Evolutionary conservation across 1,140 invertebrate species (phyloP).

Genomic region (Galleria mellonella): DNA sequence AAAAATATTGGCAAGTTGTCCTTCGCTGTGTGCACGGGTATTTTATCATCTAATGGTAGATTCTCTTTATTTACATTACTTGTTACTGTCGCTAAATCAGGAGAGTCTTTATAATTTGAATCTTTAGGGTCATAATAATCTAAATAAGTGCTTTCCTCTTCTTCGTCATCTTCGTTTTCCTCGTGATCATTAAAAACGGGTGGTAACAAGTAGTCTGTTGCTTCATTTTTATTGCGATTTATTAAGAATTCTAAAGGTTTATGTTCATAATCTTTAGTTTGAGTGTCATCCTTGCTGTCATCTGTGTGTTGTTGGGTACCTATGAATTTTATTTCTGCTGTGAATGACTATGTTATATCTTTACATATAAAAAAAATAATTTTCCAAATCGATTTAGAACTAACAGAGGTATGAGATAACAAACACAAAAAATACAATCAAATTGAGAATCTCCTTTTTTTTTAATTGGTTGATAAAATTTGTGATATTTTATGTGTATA

Average conservation of each 20-base stretch:
- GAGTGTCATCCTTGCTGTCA: constrained; percentile 24
- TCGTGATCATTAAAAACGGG: constrained; percentile 44
- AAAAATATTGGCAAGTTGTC: constrained; percentile 85
- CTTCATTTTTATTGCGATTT: constrained; percentile 31
- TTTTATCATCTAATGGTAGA: constrained; percentile 59
- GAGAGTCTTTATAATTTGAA: constrained; percentile 59
- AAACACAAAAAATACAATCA: no score
- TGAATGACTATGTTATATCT: no score
- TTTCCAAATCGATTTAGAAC: no score
- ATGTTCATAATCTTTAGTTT: constrained; percentile 29
- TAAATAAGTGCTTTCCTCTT: constrained; percentile 43
- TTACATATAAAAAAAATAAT: no score
- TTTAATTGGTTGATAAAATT: neutral
- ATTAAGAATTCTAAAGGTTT: constrained; percentile 39
- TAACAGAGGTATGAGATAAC: no score
- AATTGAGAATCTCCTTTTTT: neutral
- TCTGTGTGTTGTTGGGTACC: constrained; percentile 27
- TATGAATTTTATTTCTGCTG: constrained; percentile 30
- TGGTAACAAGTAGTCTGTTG: constrained; percentile 57
- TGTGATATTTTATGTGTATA: no score
- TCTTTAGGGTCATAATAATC: constrained; percentile 63
- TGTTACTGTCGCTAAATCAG: constrained; percentile 34
- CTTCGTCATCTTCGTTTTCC: constrained; percentile 46
- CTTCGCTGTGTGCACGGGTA: constrained; percentile 70
- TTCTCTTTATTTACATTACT: constrained; percentile 19